Conservation (phyloP, 2,888 invertebrate genomes). For the Eupithecia tripunctaria region DNA sequence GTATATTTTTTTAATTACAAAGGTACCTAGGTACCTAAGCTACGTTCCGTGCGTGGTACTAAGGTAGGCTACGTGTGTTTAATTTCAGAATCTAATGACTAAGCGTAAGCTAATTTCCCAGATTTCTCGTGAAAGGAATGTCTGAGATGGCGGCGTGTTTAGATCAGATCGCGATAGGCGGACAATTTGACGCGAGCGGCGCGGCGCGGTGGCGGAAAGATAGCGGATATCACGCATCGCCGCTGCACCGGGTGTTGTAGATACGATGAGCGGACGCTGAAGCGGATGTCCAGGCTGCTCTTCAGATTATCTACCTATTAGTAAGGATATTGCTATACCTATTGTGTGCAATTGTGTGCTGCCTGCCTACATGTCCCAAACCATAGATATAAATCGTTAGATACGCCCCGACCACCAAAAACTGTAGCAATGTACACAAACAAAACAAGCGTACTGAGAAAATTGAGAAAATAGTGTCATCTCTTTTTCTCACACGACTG, state of each 20-base stretch:
- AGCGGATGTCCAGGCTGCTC: neutral
- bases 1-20: too few species aligned
- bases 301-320: neutral
- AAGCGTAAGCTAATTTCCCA: slow-evolving; percentile 22
- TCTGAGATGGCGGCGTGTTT: slow-evolving; percentile 31
- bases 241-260: neutral
- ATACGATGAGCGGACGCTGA: neutral
- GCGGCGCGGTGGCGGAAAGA: too few species aligned
- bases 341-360: too few species aligned
- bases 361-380: too few species aligned
- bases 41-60: neutral
- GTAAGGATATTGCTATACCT: neutral
- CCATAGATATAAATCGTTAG: too few species aligned
- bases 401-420: too few species aligned
- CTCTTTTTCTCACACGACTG: too few species aligned
- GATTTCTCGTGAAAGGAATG: slow-evolving; percentile 29
- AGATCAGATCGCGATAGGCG: slow-evolving; percentile 38
- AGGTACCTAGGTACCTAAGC: neutral
- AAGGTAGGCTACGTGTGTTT: neutral
- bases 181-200: slow-evolving; percentile 34
- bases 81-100: neutral
- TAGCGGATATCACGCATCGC: slow-evolving; percentile 37
- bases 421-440: too few species aligned
- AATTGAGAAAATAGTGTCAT: too few species aligned
- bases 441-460: too few species aligned